A percentile compares a stretch with the other conserved stretches of the same genome.
phyloP scores from a whole-genome alignment of 2,888 invertebrate genomes.

The Leptopilina syphax region DNA sequence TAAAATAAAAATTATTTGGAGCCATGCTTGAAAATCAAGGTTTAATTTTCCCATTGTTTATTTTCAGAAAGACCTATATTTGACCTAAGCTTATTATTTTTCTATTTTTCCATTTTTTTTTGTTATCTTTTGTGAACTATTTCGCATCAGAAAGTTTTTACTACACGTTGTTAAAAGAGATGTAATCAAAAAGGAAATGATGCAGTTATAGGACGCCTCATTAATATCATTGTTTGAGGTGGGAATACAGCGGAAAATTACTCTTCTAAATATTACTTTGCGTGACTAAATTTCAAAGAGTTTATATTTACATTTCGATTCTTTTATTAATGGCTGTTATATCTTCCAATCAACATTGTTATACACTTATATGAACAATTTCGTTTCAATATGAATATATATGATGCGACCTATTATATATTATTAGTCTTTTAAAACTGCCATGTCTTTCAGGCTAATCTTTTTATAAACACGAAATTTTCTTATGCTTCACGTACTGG shows the following conservation, averaged over 20 bases:
- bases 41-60: too few relatives aligned
- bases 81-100: too few relatives aligned
- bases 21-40: too few relatives aligned
- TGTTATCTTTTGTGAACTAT: neutral
- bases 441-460: neutral
- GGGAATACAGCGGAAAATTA: constrained; percentile 26
- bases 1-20: too few relatives aligned
- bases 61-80: too few relatives aligned
- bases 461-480: neutral
- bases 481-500: neutral
- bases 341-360: neutral
- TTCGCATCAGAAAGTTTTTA: constrained; percentile 8
- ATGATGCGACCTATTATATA: neutral
- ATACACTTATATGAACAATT: neutral
- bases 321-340: constrained; percentile 2
- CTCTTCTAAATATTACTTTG: constrained; percentile 30
- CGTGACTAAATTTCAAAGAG: constrained; percentile 20
- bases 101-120: neutral
- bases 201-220: constrained; percentile 18
- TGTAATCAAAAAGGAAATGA: constrained; percentile 19
- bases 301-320: constrained; percentile 23
- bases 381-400: neutral
- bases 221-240: constrained; percentile 25
- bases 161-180: neutral
- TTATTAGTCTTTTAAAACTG: too few relatives aligned